These are phyloP conservation scores for Empis stercorea DNA, from an alignment of 2,888 invertebrate genomes.

Conservation along the genomic window DNA sequence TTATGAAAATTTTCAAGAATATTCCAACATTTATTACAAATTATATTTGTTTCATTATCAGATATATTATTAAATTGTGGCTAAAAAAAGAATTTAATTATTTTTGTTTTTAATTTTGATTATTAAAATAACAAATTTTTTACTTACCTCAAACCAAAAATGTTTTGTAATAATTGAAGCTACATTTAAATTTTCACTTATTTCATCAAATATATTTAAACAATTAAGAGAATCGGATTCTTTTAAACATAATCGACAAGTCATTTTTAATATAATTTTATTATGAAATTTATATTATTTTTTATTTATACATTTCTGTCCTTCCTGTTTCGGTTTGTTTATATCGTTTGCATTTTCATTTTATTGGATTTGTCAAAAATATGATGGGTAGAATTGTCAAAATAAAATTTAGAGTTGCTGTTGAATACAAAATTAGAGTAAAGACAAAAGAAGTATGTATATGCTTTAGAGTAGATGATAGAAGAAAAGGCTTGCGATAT, in stretches of 20 bases:
- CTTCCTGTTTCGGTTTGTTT: no score
- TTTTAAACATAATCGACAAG: constrained; percentile 30
- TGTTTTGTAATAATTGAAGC: constrained; percentile 25
- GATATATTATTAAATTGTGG: neutral
- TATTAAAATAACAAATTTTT: neutral
- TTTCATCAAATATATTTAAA: constrained; percentile 27
- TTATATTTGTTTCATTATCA: constrained; percentile 8
- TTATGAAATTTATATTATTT: no score
- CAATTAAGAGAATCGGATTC: constrained; percentile 24
- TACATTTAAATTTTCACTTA: constrained; percentile 23
- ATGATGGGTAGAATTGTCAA: no score
- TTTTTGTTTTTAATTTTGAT: no score
- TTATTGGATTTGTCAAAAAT: no score
- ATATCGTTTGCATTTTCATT: no score
- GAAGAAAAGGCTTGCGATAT: no score
- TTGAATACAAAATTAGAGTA: no score
- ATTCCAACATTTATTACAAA: constrained; percentile 12
- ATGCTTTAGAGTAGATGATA: no score
- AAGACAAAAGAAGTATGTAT: no score
- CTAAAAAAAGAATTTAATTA: neutral
- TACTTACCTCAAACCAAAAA: constrained; percentile 32
- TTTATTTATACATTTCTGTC: no score
- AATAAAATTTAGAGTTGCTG: no score
- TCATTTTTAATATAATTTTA: constrained; percentile 19
- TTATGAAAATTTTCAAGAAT: constrained; percentile 12